phyloP scores from a whole-genome alignment of 53 echinoderm and acorn worm genomes.

The Zoroaster sp. region DNA sequence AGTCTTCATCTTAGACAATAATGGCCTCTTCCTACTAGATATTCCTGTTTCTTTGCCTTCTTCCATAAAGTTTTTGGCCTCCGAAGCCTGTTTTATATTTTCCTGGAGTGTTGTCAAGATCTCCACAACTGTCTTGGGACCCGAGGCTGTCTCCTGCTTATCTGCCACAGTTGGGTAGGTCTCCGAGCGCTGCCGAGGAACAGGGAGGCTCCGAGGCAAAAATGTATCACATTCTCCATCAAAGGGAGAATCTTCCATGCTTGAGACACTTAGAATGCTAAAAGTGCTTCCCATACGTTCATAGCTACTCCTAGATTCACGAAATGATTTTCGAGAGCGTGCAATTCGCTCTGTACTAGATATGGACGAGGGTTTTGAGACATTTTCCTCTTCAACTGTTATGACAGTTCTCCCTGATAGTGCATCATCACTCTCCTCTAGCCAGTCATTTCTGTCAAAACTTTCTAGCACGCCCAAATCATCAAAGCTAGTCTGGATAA shows the following conservation, averaged over 20 bases:
- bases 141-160: slow-evolving; percentile 14
- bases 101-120: slow-evolving; percentile 71
- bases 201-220: not conserved
- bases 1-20: slow-evolving; percentile 56
- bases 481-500: slow-evolving; percentile 79
- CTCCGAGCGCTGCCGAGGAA: slow-evolving; percentile 56
- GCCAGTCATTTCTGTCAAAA: slow-evolving; percentile 21
- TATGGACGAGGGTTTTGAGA: not conserved
- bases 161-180: slow-evolving; percentile 51
- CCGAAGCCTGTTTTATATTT: slow-evolving; percentile 47
- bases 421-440: not conserved
- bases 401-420: not conserved
- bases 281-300: slow-evolving; percentile 41
- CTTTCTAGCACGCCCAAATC: slow-evolving; percentile 48
- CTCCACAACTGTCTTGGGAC: slow-evolving; percentile 61
- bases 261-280: slow-evolving; percentile 32
- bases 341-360: slow-evolving; percentile 36
- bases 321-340: slow-evolving; percentile 47
- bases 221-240: slow-evolving; percentile 13
- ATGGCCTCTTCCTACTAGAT: not conserved
- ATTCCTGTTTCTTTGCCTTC: slow-evolving; percentile 1
- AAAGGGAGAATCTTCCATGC: slow-evolving; percentile 67
- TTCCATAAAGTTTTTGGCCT: slow-evolving; percentile 3
- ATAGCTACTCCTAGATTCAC: slow-evolving; percentile 54
- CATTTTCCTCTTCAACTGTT: slow-evolving; percentile 14